Base-by-base conservation (phyloP, 2,888 invertebrate genomes). In the Neria commutata region DNA sequence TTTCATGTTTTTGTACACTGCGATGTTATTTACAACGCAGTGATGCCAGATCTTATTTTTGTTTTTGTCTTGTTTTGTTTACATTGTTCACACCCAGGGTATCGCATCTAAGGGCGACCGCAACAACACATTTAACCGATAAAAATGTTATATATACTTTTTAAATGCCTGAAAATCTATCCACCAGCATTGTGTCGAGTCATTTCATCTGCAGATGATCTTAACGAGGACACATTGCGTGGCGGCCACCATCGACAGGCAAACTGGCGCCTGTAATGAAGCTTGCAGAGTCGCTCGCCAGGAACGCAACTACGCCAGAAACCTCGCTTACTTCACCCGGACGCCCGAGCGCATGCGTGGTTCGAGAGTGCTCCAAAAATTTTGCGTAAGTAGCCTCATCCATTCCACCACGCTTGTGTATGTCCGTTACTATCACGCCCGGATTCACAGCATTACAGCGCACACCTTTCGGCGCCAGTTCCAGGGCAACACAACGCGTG, bases 201-300 rank as follows among this genome's bases (percentile, higher is more conserved):
- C n/a, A 8, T n/a, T 5, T n/a, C n/a, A n/a, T n/a, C n/a, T n/a
- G n/a, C n/a, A n/a, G n/a, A n/a, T n/a, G 5, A 19, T 16, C 1
- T 86, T 87, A 94, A 73, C 96, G 88, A 10, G 96, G 95, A 73
- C 96, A 96, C 91, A 95, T 92, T 5, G 91, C 92, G 81, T 95
- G 94, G 48, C 96, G 86, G 0, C 98, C 98, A 21, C 98, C 98
- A 81, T 98, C 98, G 0, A 98, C 92, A 0, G 95, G 91, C 23
- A 99, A 69, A 58, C 89, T 90, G 4, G 87, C 91, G 3, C 96
- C 98, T 8, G 98, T 98, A 3, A 94, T 93, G 76, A 94, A 97
- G 68, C 91, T 92, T 2, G 95, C 90, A 63, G 89, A 85, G 55
- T 92, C 90, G 63, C 95, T 93, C 0, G 98, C 97, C 58, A 99